Conservation (phyloP, 2,113 vertebrate genomes). For the Callaeas wilsoni region DNA sequence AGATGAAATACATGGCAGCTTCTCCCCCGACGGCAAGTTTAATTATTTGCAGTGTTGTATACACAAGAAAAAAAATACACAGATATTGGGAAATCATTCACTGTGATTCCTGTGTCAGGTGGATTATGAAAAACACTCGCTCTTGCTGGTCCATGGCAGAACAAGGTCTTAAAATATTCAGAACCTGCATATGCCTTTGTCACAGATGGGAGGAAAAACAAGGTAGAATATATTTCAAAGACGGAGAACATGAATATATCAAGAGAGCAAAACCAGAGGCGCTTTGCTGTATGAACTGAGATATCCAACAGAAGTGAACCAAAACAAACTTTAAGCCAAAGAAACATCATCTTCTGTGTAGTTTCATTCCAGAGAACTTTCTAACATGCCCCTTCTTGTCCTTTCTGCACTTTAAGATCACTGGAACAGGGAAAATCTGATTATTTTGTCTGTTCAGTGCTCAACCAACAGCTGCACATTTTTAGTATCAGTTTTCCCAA, state of each 20-base stretch:
- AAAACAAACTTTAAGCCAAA: neutral
- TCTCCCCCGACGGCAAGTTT: constrained; percentile 41
- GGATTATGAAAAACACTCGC: constrained; percentile 17
- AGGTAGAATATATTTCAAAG: neutral
- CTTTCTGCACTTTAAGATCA: neutral
- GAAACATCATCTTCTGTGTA: neutral
- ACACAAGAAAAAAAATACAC: constrained; percentile 51
- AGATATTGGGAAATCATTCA: constrained; percentile 62
- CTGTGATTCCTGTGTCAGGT: constrained; percentile 38
- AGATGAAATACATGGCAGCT: constrained; percentile 35
- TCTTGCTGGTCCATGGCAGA: constrained; percentile 14
- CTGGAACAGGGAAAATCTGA: neutral
- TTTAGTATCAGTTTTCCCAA: neutral
- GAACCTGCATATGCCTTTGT: neutral
- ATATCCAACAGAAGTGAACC: neutral
- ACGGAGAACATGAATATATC: neutral
- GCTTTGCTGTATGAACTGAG: neutral
- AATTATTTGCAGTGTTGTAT: constrained; percentile 70
- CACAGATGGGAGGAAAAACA: neutral
- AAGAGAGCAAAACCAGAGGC: neutral
- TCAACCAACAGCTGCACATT: neutral
- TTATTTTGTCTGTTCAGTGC: neutral
- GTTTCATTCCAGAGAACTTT: neutral
- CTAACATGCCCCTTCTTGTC: neutral
- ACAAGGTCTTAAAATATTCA: constrained; percentile 71